Evolutionary conservation across 2,113 vertebrate genomes (phyloP), one percentile per base, ranked within the genome.

Genomic region (Promerops cafer): DNA sequence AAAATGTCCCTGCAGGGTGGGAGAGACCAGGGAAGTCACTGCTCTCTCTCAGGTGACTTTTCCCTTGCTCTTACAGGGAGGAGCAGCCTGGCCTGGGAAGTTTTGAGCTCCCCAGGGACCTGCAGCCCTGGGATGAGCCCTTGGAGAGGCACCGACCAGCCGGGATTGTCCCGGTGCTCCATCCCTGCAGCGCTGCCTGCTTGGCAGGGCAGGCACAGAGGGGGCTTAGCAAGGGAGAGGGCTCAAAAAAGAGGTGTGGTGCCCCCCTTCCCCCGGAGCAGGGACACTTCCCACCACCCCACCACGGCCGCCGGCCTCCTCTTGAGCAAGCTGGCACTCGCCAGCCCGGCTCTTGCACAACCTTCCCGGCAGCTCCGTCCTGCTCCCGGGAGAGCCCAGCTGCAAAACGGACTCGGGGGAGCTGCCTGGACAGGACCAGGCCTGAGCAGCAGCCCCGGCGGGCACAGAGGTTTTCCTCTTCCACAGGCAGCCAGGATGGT

Each of bases 391-490:
- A 7, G 1, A 74, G 2, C 72, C 53, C 40, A 0, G 5, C 74
- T 19, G 57, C 37, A 17, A 9, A n/a, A 5, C 0, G 6, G 40
- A 12, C 22, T 1, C 18, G 24, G 2, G 5, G 23, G 30, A 3
- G 11, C 4, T 12, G 44, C 7, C 24, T 0, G 54, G 30, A n/a
- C 6, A 5, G 42, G 11, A 35, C 35, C 3, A 0, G 56, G 33
- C 28, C 20, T 3, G 33, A 75, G 49, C 69, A 9, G 30, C 69
- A 31, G 15, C 33, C 24, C 47, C 5, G 3, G 33, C 1, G 1
- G 37, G 33, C 27, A 56, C 11, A 9, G 35, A 4, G 3, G 26
- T 2, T n/a, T 16, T 20, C 4, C 33, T 27, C 5, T 37, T 3
- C 23, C 13, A 0, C 11, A 2, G 17, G 33, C 44, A 31, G 14